Evolutionary conservation across 2,113 vertebrate species (phyloP).

Genomic region (Halcyon senegalensis): DNA sequence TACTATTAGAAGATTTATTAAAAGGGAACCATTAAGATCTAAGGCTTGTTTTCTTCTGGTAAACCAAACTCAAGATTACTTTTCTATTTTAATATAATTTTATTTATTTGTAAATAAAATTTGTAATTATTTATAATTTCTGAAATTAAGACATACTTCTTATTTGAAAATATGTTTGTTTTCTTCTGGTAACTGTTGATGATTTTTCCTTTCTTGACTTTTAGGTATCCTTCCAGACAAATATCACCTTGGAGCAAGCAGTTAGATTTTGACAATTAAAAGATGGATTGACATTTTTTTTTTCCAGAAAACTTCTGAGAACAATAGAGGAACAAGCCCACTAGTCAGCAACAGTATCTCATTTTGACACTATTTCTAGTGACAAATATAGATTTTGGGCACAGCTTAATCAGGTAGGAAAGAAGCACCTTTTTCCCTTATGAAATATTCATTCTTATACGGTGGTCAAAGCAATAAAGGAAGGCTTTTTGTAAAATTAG

Average conservation of each 20-base stretch:
- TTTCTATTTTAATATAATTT: neutral
- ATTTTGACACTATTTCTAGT: neutral
- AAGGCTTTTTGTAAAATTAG: conserved; percentile 8
- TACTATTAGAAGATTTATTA: neutral
- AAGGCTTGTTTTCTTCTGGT: neutral
- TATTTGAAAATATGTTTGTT: neutral
- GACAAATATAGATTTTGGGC: neutral
- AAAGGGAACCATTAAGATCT: neutral
- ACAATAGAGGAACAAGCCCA: neutral
- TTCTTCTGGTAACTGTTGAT: neutral
- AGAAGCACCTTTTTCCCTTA: neutral
- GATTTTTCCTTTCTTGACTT: neutral
- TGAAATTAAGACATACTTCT: neutral
- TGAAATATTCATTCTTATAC: neutral
- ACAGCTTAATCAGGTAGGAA: neutral
- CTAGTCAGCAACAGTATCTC: neutral
- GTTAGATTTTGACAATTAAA: neutral
- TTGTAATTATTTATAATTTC: neutral
- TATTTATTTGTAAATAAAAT: too few species aligned
- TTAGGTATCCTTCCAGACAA: neutral
- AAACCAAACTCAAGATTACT: neutral
- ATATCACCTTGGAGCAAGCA: neutral
- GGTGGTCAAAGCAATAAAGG: conserved; percentile 1
- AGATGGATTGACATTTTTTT: neutral
- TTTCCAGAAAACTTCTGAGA: neutral